phyloP scores from a whole-genome alignment of 2,113 vertebrate species.

The Clarias gariepinus region DNA sequence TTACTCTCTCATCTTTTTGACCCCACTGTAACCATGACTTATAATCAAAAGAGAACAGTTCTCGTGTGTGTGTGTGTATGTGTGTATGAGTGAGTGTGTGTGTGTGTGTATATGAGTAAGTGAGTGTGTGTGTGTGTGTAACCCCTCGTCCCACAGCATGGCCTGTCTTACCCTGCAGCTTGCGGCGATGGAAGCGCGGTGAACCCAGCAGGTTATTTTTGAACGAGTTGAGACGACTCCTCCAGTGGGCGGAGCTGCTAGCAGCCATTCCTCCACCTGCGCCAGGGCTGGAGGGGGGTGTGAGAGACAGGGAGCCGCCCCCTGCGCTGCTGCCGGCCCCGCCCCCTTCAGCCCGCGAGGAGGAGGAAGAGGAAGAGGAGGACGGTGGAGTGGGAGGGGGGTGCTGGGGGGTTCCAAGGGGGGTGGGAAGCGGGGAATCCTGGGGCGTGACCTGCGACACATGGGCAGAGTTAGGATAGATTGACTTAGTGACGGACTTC shows the following conservation, averaged over 20 bases:
- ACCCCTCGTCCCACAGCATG: neutral
- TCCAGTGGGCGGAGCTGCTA: constrained; percentile 81
- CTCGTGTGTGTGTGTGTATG: too few species aligned
- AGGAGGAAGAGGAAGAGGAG: constrained; percentile 74
- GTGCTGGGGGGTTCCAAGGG: constrained; percentile 81
- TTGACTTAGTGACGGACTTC: constrained; percentile 71
- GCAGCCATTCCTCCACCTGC: constrained; percentile 76
- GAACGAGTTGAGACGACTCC: constrained; percentile 88
- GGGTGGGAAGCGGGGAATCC: constrained; percentile 79
- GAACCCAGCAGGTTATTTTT: constrained; percentile 93
- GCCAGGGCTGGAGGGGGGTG: constrained; percentile 85
- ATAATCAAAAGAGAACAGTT: too few species aligned
- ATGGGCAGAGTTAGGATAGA: constrained; percentile 75
- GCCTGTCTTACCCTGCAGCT: constrained; percentile 81
- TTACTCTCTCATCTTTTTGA: too few species aligned
- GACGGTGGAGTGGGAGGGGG: constrained; percentile 77
- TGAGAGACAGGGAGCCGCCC: constrained; percentile 72
- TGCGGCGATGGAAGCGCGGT: constrained; percentile 90
- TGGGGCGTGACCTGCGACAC: constrained; percentile 84
- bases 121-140: too few species aligned
- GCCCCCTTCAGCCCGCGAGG: constrained; percentile 74
- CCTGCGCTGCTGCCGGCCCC: constrained; percentile 59
- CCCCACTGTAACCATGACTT: too few species aligned
- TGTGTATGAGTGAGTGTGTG: too few species aligned
- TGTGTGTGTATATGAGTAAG: too few species aligned